A percentile compares a stretch with the other conserved stretches of the same genome.
Conservation (phyloP, 2,888 invertebrate genomes). For the Diaprepes abbreviatus region DNA sequence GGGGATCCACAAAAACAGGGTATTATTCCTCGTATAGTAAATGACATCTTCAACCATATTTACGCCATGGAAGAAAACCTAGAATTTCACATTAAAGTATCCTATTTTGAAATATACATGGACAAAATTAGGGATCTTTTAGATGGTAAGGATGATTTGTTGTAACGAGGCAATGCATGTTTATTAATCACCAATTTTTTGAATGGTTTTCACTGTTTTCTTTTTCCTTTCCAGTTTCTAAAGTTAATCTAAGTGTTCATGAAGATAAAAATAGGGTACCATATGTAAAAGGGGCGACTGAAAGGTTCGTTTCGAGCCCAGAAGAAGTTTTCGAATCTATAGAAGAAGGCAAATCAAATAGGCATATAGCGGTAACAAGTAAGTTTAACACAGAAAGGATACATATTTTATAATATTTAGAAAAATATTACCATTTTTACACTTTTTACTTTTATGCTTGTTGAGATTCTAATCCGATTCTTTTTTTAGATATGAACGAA, state of each 20-base stretch:
- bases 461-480: neutral
- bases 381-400: constrained; percentile 60
- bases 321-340: constrained; percentile 99
- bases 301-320: constrained; percentile 98
- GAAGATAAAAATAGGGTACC: constrained; percentile 99
- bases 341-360: constrained; percentile 99
- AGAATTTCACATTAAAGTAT: constrained; percentile 99
- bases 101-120: constrained; percentile 99
- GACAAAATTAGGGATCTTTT: constrained; percentile 98
- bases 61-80: constrained; percentile 99
- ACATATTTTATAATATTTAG: too few relatives aligned
- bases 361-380: constrained; percentile 99
- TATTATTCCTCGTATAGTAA: constrained; percentile 99
- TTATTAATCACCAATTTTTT: too few relatives aligned
- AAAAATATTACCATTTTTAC: too few relatives aligned
- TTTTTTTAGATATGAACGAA: constrained; percentile 98
- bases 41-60: constrained; percentile 99
- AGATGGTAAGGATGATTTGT: constrained; percentile 82
- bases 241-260: constrained; percentile 98
- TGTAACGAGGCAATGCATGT: too few relatives aligned
- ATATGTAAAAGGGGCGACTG: constrained; percentile 99
- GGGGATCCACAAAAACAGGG: constrained; percentile 92
- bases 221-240: constrained; percentile 81
- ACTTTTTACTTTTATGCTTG: too few relatives aligned
- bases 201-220: too few relatives aligned